These are phyloP conservation scores for Phyllostomus hastatus DNA, from an alignment of 2,113 vertebrate species.

Conservation along the genomic window DNA sequence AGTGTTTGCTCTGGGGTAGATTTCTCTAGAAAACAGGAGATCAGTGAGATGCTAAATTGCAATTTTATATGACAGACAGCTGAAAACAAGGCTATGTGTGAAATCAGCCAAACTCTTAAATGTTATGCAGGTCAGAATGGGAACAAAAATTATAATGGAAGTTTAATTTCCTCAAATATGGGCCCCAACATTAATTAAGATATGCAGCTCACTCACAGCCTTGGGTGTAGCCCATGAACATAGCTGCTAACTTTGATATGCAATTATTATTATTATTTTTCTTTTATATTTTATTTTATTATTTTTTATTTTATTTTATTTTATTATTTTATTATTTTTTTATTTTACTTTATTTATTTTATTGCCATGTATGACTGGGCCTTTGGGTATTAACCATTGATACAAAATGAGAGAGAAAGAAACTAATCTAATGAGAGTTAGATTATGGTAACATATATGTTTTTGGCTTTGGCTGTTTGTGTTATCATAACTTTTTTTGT, in stretches of 20 bases:
- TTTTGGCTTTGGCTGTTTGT: neutral
- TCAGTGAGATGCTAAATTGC: neutral
- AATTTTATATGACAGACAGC: conserved; percentile 36
- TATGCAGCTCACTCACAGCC: conserved; percentile 13
- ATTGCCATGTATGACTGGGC: neutral
- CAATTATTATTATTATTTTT: conserved; percentile 41
- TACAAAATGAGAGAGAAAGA: conserved; percentile 24
- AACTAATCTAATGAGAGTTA: neutral
- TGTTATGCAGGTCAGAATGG: neutral
- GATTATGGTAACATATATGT: neutral
- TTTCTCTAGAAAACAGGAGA: conserved; percentile 28
- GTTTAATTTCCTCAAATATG: conserved; percentile 36
- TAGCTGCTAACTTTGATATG: conserved; percentile 44
- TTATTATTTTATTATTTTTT: conserved; percentile 34
- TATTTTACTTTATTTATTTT: conserved; percentile 33
- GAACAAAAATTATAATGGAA: conserved; percentile 36
- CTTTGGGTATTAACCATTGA: conserved; percentile 15
- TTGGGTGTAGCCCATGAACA: conserved; percentile 38
- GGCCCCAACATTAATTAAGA: conserved; percentile 41
- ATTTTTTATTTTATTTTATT: too few relatives aligned
- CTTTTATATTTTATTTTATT: conserved; percentile 6
- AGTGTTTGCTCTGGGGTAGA: neutral
- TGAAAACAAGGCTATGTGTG: neutral
- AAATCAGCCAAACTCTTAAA: conserved; percentile 34
- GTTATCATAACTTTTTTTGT: neutral